Base-by-base conservation (phyloP, 2,888 invertebrate genomes). In the Pasiphila rectangulata region DNA sequence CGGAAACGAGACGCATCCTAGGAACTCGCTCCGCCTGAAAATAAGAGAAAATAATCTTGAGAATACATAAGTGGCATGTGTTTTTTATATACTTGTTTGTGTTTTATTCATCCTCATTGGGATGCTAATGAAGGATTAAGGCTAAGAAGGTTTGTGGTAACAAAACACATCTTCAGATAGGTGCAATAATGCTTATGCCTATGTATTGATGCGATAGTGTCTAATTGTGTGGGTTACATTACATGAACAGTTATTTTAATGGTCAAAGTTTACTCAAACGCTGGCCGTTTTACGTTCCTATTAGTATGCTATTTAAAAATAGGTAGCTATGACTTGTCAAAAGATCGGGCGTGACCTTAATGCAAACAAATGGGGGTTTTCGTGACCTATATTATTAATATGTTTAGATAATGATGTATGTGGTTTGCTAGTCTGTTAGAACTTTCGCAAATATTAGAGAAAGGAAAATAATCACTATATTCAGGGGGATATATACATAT, bases 1-100 rank as follows among this genome's bases (percentile, higher is more conserved):
- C 65, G 95, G 94, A 89, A 97, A 95, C 83, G 96, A 96, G 93
- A 95, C 94, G 85, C 96, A 97, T 91, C 97, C 97, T 87, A 97
- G 90, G 85, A 97, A 95, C 89, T 97, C 96, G 90, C 96, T 97
- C 89, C 95, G 93, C 90, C 96, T 97, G 92, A 9, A 93, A 94
- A 80, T 89, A 86, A 32, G 10, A 44, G 56, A 27, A 43, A 17
- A 9, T n/a, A 10, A 29, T n/a, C 16, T 23, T 41, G 2, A 36
- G 32, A 23, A 29, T 27, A 23, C n/a, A n/a, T n/a, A n/a, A n/a
- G n/a, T n/a, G n/a, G n/a, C n/a, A n/a, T n/a, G n/a, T n/a, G n/a
- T n/a, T n/a, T n/a, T n/a, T n/a, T n/a, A n/a, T n/a, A n/a, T n/a
- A n/a, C n/a, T n/a, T n/a, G n/a, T n/a, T n/a, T n/a, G n/a, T n/a